phyloP scores from a whole-genome alignment of 2,113 vertebrate genomes.

The Ovibos moschatus region DNA sequence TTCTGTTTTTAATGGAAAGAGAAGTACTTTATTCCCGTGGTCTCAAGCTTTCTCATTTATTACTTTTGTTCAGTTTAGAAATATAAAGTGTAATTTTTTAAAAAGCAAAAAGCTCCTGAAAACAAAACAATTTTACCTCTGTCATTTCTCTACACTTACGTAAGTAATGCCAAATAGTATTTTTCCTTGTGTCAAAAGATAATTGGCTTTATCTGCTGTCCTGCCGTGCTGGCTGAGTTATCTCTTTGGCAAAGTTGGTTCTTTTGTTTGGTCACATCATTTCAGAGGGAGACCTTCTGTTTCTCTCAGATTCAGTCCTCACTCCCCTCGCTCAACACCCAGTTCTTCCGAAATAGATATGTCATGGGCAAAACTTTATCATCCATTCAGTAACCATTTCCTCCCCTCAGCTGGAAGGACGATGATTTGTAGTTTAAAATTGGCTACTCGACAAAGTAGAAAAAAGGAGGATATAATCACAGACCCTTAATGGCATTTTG shows the following conservation, averaged over 20 bases:
- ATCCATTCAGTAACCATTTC: slow-evolving; percentile 36
- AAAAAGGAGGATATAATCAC: slow-evolving; percentile 60
- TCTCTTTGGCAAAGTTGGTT: slow-evolving; percentile 1
- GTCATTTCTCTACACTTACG: not conserved
- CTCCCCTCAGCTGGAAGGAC: slow-evolving; percentile 50
- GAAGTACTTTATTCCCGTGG: not conserved
- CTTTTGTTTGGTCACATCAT: slow-evolving; percentile 9
- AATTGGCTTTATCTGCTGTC: not conserved
- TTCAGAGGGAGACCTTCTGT: not conserved
- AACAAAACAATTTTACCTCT: not conserved
- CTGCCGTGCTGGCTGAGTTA: not conserved
- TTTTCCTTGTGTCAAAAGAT: slow-evolving; percentile 2
- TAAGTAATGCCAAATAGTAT: not conserved
- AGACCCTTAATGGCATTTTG: slow-evolving; percentile 60
- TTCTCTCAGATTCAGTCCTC: not conserved
- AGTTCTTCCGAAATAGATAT: slow-evolving; percentile 20
- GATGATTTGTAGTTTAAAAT: slow-evolving; percentile 67
- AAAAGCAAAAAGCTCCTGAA: slow-evolving; percentile 7
- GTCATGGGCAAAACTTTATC: slow-evolving; percentile 28
- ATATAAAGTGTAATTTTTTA: not conserved
- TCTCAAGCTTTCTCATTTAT: not conserved
- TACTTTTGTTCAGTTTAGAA: slow-evolving; percentile 27
- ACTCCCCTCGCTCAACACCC: not conserved
- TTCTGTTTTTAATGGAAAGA: slow-evolving; percentile 13
- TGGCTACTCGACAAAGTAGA: slow-evolving; percentile 50